Evolutionary conservation across 2,797 vertebrate species (phyloP), one percentile per base, ranked within the genome.

Genomic region (Atherinosoma microstoma): DNA sequence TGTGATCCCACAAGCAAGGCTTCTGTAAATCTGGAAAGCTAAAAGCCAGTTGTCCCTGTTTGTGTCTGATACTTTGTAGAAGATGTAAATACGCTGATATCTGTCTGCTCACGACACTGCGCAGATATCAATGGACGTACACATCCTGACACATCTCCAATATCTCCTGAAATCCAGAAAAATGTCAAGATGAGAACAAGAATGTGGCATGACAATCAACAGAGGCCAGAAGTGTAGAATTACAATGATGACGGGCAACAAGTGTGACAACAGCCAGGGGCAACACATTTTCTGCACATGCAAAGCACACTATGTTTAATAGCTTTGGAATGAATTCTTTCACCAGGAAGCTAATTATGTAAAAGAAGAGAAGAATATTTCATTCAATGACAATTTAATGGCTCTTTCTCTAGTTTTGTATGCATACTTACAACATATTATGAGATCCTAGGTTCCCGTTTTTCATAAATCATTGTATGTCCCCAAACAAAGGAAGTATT

Each of bases 121-220:
- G 22, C 79, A 79, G 79, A 89, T 76, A 75, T 84, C 58, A 86
- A 72, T n/a, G 29, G 71, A 88, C 53, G 79, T 18, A 56, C 57
- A 56, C 61, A 77, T 82, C 77, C 69, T 73, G 88, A 86, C 84
- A 89, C 84, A 89, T 91, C 78, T 78, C 76, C 86, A 65, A 88
- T 89, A 89, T 79, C 75, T 79, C 74, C 56, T 71, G 56, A 79
- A 79, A 65, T 67, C 40, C 70, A 40, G 60, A 83, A 74, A 64
- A 51, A 79, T 56, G 67, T 82, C 76, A 75, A 72, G 83, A 82
- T 69, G 65, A 69, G 57, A 45, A 58, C 64, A 64, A 87, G 70
- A 75, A 84, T 83, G 78, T 51, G 60, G 59, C 68, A 58, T 45
- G 75, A 76, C 76, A 64, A 72, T 81, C 65, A 60, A 42, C 67